Evolutionary conservation across 2,888 invertebrate genomes (phyloP).

Genomic region (Ptychoptera albimana): DNA sequence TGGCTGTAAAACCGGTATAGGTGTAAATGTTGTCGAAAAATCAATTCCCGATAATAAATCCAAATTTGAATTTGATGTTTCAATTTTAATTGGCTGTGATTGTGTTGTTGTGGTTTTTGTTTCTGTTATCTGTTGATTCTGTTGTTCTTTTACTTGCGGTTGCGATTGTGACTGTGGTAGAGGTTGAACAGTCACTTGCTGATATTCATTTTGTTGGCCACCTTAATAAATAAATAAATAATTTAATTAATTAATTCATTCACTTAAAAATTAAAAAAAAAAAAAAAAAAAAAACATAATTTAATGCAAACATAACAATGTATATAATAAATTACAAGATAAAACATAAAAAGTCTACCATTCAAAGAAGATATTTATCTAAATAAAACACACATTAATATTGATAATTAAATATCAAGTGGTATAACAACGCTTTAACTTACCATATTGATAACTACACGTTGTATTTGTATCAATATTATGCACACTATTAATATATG

Average conservation of each 20-base stretch:
- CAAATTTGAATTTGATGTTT: slow-evolving; percentile 32
- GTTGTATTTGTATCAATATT: too few species aligned
- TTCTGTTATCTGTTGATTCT: slow-evolving; percentile 6
- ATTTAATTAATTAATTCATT: not conserved
- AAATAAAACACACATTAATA: too few species aligned
- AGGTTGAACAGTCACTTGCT: slow-evolving; percentile 1
- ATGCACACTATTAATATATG: too few species aligned
- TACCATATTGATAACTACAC: too few species aligned
- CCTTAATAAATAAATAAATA: not conserved
- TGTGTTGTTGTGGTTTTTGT: slow-evolving; percentile 6
- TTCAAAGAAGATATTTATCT: too few species aligned
- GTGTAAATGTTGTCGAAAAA: slow-evolving; percentile 32
- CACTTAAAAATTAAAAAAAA: too few species aligned
- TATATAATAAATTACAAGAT: too few species aligned
- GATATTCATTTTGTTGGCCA: not conserved
- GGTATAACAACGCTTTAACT: too few species aligned
- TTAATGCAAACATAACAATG: too few species aligned
- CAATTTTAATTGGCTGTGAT: slow-evolving; percentile 2
- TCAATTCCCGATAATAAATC: slow-evolving; percentile 66
- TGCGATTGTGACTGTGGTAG: slow-evolving; percentile 4
- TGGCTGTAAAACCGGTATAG: slow-evolving; percentile 22
- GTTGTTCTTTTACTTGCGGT: slow-evolving; percentile 1
- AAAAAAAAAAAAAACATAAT: too few species aligned
- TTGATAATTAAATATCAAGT: too few species aligned
- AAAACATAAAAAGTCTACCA: too few species aligned